phyloP scores from a whole-genome alignment of 2,113 vertebrate species.

The Gracilinanus agilis region DNA sequence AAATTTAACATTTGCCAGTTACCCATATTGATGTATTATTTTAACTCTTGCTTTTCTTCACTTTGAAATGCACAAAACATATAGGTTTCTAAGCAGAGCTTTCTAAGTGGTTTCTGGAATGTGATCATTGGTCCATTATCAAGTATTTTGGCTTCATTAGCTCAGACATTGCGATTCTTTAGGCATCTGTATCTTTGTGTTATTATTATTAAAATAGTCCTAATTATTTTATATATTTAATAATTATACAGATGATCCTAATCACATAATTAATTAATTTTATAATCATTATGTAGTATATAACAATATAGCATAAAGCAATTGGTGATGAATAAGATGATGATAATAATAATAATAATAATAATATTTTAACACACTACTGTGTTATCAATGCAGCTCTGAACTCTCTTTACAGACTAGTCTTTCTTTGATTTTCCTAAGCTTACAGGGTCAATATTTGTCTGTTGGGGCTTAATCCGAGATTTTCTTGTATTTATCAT shows the following conservation, averaged over 20 bases:
- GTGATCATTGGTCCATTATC: background rate
- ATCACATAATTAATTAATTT: background rate
- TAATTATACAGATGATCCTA: background rate
- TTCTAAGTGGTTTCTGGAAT: background rate
- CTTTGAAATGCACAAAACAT: background rate
- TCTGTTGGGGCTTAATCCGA: background rate
- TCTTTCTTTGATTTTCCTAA: background rate
- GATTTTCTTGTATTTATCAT: background rate
- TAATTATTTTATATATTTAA: background rate
- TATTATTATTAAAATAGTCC: background rate
- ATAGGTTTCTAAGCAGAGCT: background rate
- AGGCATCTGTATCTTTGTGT: background rate
- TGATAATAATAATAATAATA: too few relatives aligned
- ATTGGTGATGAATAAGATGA: background rate
- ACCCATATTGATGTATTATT: background rate
- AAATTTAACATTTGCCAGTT: background rate
- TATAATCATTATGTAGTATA: background rate
- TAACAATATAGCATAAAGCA: background rate
- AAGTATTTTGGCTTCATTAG: background rate
- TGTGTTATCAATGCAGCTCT: background rate
- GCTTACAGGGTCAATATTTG: background rate
- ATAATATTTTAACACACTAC: background rate
- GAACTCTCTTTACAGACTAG: background rate
- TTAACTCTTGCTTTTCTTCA: background rate
- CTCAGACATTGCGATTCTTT: background rate